These are phyloP conservation scores for Hypomecis atomaria DNA, from an alignment of 2,888 invertebrate genomes.

Conservation along the genomic window DNA sequence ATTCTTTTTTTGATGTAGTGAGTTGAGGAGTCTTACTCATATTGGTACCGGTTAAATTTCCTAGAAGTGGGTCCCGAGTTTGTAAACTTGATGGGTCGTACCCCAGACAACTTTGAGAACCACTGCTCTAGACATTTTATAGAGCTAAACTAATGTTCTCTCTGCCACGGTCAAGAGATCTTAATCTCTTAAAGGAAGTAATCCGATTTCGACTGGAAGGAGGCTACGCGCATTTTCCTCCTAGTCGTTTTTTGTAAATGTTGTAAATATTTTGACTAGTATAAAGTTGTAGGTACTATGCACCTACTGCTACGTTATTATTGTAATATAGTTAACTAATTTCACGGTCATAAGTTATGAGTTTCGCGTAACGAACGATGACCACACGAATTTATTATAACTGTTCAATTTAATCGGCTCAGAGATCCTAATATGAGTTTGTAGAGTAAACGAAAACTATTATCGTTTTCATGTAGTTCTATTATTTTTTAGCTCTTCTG, in stretches of 20 bases:
- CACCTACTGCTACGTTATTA: constrained; percentile 1
- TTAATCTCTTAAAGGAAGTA: constrained; percentile 32
- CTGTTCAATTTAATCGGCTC: no score
- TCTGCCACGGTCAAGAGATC: constrained; percentile 25
- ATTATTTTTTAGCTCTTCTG: no score
- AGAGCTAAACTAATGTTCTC: constrained; percentile 26
- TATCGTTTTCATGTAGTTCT: no score
- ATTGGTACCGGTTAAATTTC: no score
- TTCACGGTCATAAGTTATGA: constrained; percentile 1
- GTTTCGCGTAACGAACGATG: neutral
- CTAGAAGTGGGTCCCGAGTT: no score
- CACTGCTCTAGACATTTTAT: neutral
- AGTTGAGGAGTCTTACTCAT: no score
- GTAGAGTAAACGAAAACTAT: no score
- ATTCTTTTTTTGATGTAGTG: no score
- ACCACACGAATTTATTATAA: neutral
- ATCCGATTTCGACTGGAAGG: constrained; percentile 27
- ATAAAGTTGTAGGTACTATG: constrained; percentile 18
- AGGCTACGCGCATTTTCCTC: constrained; percentile 42
- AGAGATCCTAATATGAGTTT: no score
- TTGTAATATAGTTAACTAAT: neutral
- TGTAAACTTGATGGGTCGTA: no score
- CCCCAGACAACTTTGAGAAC: no score
- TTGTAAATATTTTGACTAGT: constrained; percentile 33
- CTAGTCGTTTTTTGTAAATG: constrained; percentile 36